Evolutionary conservation across 2,113 vertebrate species (phyloP).

Genomic region (Antechinus flavipes): DNA sequence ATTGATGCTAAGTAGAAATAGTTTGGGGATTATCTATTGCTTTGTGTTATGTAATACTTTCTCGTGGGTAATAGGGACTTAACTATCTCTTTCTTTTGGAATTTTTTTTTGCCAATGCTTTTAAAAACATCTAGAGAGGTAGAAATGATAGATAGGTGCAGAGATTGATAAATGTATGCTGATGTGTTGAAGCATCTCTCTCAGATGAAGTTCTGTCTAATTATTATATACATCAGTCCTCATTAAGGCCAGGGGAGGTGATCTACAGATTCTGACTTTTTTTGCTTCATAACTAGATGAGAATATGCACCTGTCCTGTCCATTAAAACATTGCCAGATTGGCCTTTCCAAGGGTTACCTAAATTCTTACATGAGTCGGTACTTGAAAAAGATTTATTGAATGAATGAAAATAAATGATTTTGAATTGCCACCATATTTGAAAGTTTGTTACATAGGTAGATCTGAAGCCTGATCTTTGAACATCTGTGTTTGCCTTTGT

Average conservation of each 20-base stretch:
- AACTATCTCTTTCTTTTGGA: background rate
- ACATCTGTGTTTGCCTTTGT: background rate
- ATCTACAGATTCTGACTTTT: constrained; percentile 1
- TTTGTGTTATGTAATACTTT: background rate
- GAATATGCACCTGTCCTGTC: background rate
- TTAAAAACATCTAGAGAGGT: background rate
- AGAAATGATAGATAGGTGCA: background rate
- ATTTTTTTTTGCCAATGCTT: background rate
- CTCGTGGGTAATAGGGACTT: background rate
- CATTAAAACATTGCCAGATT: background rate
- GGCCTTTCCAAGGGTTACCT: background rate
- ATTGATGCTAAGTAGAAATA: background rate
- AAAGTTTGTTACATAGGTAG: background rate
- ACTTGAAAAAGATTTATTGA: background rate
- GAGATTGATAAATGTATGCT: background rate
- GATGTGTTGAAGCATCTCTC: background rate
- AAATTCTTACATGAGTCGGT: background rate
- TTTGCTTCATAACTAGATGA: background rate
- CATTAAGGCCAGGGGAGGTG: background rate
- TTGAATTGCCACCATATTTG: background rate
- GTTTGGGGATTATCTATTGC: background rate
- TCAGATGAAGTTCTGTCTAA: background rate
- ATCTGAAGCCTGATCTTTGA: background rate
- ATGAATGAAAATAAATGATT: background rate
- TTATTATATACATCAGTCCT: background rate